Percentiles rank a stretch among this genome's conserved stretches.
These are phyloP conservation scores for Oceanites oceanicus DNA, from an alignment of 2,113 vertebrate genomes.

Conservation along the genomic window DNA sequence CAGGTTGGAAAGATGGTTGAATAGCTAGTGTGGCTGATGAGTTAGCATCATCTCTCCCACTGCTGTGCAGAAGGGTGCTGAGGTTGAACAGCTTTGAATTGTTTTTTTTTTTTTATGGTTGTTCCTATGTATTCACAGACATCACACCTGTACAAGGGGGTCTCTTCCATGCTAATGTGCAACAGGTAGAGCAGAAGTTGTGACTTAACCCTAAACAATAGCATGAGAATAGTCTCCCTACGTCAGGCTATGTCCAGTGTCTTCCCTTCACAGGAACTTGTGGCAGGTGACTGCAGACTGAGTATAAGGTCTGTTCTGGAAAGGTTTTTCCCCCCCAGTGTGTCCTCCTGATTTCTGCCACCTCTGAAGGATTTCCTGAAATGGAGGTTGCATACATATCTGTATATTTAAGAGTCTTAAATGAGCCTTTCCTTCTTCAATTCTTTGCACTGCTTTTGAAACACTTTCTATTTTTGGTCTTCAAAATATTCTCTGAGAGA, in stretches of 20 bases:
- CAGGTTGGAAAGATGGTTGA: neutral
- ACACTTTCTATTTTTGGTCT: neutral
- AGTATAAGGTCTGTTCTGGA: neutral
- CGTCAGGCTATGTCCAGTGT: neutral
- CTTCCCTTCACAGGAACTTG: neutral
- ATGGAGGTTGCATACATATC: neutral
- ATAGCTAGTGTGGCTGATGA: neutral
- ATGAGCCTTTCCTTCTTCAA: neutral
- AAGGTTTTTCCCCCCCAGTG: rapidly evolving
- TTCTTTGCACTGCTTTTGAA: neutral
- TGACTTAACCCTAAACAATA: neutral
- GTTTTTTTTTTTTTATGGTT: no score
- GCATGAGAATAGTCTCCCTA: neutral
- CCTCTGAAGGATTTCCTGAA: neutral
- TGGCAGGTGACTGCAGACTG: neutral
- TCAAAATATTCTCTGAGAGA: neutral
- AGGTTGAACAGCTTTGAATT: neutral
- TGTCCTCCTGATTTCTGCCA: neutral
- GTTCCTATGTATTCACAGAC: rapidly evolving
- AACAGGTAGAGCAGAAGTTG: neutral
- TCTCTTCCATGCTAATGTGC: neutral
- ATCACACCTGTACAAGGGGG: no score
- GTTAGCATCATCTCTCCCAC: no score
- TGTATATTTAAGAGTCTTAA: neutral
- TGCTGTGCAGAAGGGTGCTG: neutral